Conservation (phyloP, 2,113 vertebrate species). For the Taurulus bubalis region DNA sequence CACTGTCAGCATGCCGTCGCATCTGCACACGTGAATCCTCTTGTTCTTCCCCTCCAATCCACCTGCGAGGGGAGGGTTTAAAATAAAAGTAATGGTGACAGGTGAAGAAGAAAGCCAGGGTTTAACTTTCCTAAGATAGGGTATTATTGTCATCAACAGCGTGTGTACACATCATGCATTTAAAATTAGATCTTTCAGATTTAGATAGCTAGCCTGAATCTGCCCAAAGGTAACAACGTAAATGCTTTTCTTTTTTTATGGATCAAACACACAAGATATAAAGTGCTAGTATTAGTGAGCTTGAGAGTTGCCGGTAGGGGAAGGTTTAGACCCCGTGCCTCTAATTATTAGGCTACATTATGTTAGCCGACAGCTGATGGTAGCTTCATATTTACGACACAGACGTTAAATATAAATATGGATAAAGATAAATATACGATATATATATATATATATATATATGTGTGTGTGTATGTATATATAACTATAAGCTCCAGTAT, state of each 20-base stretch:
- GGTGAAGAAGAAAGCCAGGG: not conserved
- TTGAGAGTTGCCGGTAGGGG: not conserved
- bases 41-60: not conserved
- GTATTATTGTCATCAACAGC: conserved; percentile 2
- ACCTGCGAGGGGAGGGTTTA: conserved; percentile 33
- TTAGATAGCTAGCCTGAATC: not conserved
- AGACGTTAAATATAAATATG: not conserved
- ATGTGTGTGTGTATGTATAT: not conserved
- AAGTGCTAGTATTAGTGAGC: not conserved
- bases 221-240: not conserved
- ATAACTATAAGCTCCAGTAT: not conserved
- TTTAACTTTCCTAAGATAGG: not conserved
- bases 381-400: not conserved
- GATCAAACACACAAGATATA: not conserved
- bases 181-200: not conserved
- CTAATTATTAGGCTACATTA: not conserved
- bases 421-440: not conserved
- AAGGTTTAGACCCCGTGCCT: not conserved
- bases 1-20: conserved; percentile 59
- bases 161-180: not conserved
- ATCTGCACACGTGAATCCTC: conserved; percentile 44
- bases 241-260: not conserved
- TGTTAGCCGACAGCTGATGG: not conserved
- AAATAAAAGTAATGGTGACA: conserved; percentile 29
- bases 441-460: not conserved